Base-by-base conservation (phyloP, 2,113 vertebrate genomes). In the Eonycteris spelaea region DNA sequence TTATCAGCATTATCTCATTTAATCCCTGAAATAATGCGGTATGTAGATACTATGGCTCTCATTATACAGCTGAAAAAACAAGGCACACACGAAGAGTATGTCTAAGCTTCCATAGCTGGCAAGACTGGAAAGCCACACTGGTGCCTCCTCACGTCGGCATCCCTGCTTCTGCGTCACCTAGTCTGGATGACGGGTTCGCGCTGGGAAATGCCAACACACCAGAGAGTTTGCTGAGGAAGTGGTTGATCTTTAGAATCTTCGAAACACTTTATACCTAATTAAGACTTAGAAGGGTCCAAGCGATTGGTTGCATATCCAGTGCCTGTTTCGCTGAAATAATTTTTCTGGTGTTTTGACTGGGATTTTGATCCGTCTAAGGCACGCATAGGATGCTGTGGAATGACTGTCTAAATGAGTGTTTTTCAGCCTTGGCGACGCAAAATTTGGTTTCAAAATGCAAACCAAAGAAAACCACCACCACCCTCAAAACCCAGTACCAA, bases 381-480 rank as follows among this genome's bases (percentile, higher is more conserved):
- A 86, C 61, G 16, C 57, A 10, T 16, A 21, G 57, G 82, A 28
- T 80, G 35, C 26, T 21, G 33, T 84, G 11, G 45, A 35, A 74
- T 68, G 70, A 86, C 33, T n/a, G 3, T 75, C 12, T 59, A 61
- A 80, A 65, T 74, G 15, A 73, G 22, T 26, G 14, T 86, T 89
- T 87, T 21, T 89, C 82, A 86, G 30, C 13, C 33, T 73, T 93
- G 80, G 45, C 35, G 51, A 53, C 28, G 74, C n/a, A 22, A 28
- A 86, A 57, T n/a, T n/a, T n/a, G n/a, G 26, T 38, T 95, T 89
- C 71, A 77, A 85, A 79, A 75, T 79, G 16, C 48, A 93, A 87
- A 70, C 33, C 65, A 78, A 86, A 83, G 24, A 73, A 80, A 83
- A 83, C 68, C 19, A 48, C 43, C 65, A 86, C 1, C 40, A 35